Evolutionary conservation across 2,113 vertebrate genomes (phyloP).

Genomic region (Electrona antarctica): DNA sequence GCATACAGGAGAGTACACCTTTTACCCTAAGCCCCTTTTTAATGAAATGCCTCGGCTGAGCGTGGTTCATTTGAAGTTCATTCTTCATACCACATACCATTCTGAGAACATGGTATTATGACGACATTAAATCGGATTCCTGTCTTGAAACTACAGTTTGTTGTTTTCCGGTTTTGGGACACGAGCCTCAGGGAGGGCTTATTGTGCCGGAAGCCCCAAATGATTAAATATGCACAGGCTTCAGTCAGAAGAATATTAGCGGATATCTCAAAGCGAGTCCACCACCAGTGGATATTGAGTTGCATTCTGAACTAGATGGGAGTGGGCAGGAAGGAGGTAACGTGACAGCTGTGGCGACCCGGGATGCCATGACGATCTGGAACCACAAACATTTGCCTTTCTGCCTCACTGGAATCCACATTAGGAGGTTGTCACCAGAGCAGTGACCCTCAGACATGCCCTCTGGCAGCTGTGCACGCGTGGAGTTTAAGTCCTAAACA

Average conservation of each 20-base stretch:
- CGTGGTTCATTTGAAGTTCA: constrained; percentile 43
- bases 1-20: constrained; percentile 16
- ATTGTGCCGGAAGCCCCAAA: constrained; percentile 28
- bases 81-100: constrained; percentile 7
- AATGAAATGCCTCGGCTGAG: constrained; percentile 19
- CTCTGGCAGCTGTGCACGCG: constrained; percentile 63
- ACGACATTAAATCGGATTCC: constrained; percentile 29
- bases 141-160: constrained; percentile 27
- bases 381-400: constrained; percentile 67
- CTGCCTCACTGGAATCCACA: constrained; percentile 70
- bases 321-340: constrained; percentile 36
- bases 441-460: constrained; percentile 42
- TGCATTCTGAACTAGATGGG: constrained; percentile 41
- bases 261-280: constrained; percentile 27
- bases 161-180: constrained; percentile 28
- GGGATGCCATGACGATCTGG: constrained; percentile 52
- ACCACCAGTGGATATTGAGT: constrained; percentile 42
- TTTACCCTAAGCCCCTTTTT: constrained; percentile 10
- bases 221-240: constrained; percentile 40
- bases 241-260: constrained; percentile 54
- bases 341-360: constrained; percentile 67
- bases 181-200: constrained; percentile 28
- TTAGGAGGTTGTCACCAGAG: constrained; percentile 66
- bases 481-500: constrained; percentile 53
- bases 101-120: background rate